Evolutionary conservation across 2,797 vertebrate species (phyloP), one percentile per base, ranked within the genome.

Genomic region (Mastacembelus armatus): DNA sequence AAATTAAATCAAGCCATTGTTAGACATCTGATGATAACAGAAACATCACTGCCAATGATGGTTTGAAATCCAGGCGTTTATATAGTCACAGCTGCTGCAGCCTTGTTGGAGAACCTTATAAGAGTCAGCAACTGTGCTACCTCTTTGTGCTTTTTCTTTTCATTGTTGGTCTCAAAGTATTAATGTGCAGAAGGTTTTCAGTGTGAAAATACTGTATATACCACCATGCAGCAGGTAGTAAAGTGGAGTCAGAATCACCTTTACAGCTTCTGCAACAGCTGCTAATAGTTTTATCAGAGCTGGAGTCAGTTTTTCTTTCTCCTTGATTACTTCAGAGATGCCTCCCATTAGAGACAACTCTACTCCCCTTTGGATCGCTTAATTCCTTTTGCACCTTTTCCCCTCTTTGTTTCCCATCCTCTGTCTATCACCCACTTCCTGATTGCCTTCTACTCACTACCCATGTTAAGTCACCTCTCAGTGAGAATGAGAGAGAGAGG

Each of bases 211-310:
- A n/a, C 6, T 35, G 33, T 14, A 35, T 12, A 1, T 12, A 40
- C 16, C 9, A 10, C 7, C 3, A 7, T 16, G 32, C 27, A 16
- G 10, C 22, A 47, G 18, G 18, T 39, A 14, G 9, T 27, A 12
- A 26, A 50, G 45, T 57, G 8, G 14, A 7, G 12, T 33, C 38
- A 11, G 16, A 43, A 33, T 66, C 27, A 42, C 45, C 48, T 47
- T 50, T 51, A 51, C 11, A 33, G 22, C 27, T 18, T 21, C 45
- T 19, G 24, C 14, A n/a, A n/a, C n/a, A n/a, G 61, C 62, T 40
- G 61, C 84, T 90, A 88, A 91, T 86, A 81, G 81, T 86, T 91
- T 87, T 66, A 84, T 88, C 80, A 62, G 57, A 58, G 61, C 57
- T 63, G 22, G 70, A 75, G 75, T 77, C 63, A 58, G 66, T 81